phyloP scores from a whole-genome alignment of 2,797 vertebrate species.

The Botia almorhae region DNA sequence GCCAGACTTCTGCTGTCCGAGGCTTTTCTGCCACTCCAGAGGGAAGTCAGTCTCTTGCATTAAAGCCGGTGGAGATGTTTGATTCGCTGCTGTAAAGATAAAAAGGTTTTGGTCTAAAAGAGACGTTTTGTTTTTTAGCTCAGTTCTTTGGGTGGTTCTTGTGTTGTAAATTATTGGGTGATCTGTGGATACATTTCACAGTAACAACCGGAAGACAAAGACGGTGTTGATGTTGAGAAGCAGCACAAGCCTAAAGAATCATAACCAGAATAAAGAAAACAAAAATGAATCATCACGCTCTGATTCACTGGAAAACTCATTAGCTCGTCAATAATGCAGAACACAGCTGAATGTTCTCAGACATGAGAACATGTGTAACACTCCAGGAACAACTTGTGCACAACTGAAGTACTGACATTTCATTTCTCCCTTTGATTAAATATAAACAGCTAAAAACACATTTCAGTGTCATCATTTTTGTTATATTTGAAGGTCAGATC shows the following conservation, averaged over 20 bases:
- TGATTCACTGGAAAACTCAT: conserved; percentile 76
- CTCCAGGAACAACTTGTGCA: conserved; percentile 72
- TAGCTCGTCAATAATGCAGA: conserved; percentile 75
- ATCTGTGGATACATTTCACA: conserved; percentile 8
- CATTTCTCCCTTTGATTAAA: conserved; percentile 67
- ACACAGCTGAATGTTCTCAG: conserved; percentile 67
- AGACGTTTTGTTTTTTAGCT: conserved; percentile 55
- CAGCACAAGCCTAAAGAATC: too few relatives aligned
- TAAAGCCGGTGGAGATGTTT: conserved; percentile 73
- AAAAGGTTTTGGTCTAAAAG: conserved; percentile 75
- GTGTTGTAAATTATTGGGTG: too few relatives aligned
- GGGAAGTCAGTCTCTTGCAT: conserved; percentile 72
- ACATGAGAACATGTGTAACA: conserved; percentile 72
- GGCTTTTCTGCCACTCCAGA: conserved; percentile 69
- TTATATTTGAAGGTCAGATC: conserved; percentile 7
- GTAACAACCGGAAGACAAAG: too few relatives aligned
- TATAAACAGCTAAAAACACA: conserved; percentile 57
- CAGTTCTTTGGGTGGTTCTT: neutral
- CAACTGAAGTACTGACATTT: conserved; percentile 64
- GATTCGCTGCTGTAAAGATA: conserved; percentile 66
- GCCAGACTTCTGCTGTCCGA: conserved; percentile 69
- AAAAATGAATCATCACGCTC: conserved; percentile 68
- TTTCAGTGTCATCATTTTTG: conserved; percentile 35
- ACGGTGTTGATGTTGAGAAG: too few relatives aligned
- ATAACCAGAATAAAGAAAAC: conserved; percentile 59